Evolutionary conservation across 2,797 vertebrate genomes (phyloP), one percentile per base, ranked within the genome.

Genomic region (Pagetopsis macropterus): DNA sequence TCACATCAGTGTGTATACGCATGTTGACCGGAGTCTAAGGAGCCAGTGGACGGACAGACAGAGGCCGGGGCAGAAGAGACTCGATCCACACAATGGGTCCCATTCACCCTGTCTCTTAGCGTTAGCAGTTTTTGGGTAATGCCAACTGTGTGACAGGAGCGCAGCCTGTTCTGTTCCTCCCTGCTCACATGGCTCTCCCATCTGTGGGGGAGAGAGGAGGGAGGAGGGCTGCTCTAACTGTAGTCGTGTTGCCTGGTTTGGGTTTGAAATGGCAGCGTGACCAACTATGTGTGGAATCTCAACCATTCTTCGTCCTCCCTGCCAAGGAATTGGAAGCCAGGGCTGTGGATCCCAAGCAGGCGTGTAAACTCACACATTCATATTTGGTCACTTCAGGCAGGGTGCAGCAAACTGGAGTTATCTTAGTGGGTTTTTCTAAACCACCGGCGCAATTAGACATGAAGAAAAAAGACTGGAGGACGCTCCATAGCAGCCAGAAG

Each of bases 241-340:
- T 65, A 86, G 75, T 72, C 43, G 43, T 82, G 85, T 72, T 83
- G 87, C 91, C 87, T 83, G 87, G 89, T 93, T 89, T 80, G 87
- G 89, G 87, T 93, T 91, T 92, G 92, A 95, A 94, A 93, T 91
- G 91, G 91, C 89, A 93, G 88, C 78, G 85, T 93, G 92, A 94
- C 94, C 94, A 94, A 92, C 87, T 93, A 95, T 93, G 93, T 81
- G 87, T 64, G 92, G 94, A 95, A 95, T 95, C 87, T 84, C 81
- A 94, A 90, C 75, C 89, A 94, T 94, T 87, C 86, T 76, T 82
- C 75, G 70, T 83, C 62, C 85, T 82, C 87, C 86, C 82, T 89
- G 90, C 89, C 84, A 89, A 90, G 86, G 87, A 87, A 76, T 70
- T 72, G 72, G 65, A 70, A 90, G 86, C 70, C 63, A 56, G 65